Evolutionary conservation across 2,797 vertebrate species (phyloP).

Genomic region (Falco berigora): DNA sequence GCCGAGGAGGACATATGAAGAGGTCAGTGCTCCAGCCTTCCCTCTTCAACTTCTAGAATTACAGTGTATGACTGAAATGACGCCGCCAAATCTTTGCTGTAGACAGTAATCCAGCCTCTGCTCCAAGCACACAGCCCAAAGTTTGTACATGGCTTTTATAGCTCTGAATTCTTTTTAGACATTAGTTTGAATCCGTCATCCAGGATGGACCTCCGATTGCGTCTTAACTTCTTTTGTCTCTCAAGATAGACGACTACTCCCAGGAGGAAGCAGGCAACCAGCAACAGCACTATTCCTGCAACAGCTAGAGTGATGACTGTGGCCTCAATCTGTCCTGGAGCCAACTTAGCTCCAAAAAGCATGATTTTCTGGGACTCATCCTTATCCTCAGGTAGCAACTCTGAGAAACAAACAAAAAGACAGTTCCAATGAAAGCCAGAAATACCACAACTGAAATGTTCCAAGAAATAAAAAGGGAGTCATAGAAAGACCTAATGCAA

Average conservation of each 20-base stretch:
- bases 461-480: neutral
- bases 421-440: neutral
- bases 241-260: conserved; percentile 52
- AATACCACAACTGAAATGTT: neutral
- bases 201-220: conserved; percentile 74
- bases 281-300: conserved; percentile 43
- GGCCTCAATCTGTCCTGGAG: conserved; percentile 41
- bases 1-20: neutral
- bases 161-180: conserved; percentile 42
- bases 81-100: neutral
- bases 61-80: neutral
- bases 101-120: neutral
- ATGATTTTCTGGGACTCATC: conserved; percentile 8
- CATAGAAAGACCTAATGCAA: neutral
- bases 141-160: neutral
- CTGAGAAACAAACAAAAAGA: neutral
- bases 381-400: neutral
- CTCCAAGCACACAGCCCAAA: neutral
- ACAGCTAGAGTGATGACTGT: conserved; percentile 42
- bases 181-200: conserved; percentile 75
- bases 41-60: neutral
- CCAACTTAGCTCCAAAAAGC: conserved; percentile 64
- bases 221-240: conserved; percentile 62
- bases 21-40: neutral
- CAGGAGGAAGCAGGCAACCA: conserved; percentile 50